Evolutionary conservation across 2,113 vertebrate species (phyloP), one percentile per base, ranked within the genome.

Genomic region (Pseudorectes ferrugineus): DNA sequence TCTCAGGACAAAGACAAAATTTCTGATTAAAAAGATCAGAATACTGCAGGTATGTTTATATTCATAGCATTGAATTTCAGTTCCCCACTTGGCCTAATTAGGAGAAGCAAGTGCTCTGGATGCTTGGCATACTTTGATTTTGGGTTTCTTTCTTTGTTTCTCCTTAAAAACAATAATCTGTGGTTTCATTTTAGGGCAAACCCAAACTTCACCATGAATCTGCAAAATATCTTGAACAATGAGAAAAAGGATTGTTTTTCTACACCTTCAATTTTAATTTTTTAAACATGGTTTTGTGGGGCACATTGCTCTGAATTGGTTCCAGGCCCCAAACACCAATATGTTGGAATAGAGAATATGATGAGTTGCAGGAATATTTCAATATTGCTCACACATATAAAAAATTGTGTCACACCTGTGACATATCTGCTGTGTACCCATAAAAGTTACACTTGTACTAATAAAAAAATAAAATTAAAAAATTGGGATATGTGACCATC

Each of bases 401-500:
- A 70, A 48, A 82, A 31, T 21, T 0, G 0, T 3, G 3, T 43
- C 12, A 49, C 46, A 6, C 16, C 58, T 48, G 23, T 36, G 73
- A 77, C 21, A 21, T 13, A 2, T 38, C 54, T 26, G 65, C 23
- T 43, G 3, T 12, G 7, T 40, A 52, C 10, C 43, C 40, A 33
- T 4, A 51, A 40, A 68, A 78, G 10, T 19, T 65, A 29, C 35
- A 18, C 2, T 25, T 24, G 1, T 35, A 38, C 29, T 83, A 9
- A 7, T 25, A 23, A 40, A 26, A 26, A 22, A 8, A 35, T 2
- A 43, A 9, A 43, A 43, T 4, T 24, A 9, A 28, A 12, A 38
- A 70, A 31, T 4, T 36, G 36, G 26, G 26, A 68, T 52, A 11
- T 52, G 38, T 36, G 18, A 10, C 28, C 5, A 80, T 25, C 24